A percentile compares a stretch with the other conserved stretches of the same genome.
These are phyloP conservation scores for Prosopocoilus inquinatus DNA, from an alignment of 2,888 invertebrate genomes.

Conservation along the genomic window DNA sequence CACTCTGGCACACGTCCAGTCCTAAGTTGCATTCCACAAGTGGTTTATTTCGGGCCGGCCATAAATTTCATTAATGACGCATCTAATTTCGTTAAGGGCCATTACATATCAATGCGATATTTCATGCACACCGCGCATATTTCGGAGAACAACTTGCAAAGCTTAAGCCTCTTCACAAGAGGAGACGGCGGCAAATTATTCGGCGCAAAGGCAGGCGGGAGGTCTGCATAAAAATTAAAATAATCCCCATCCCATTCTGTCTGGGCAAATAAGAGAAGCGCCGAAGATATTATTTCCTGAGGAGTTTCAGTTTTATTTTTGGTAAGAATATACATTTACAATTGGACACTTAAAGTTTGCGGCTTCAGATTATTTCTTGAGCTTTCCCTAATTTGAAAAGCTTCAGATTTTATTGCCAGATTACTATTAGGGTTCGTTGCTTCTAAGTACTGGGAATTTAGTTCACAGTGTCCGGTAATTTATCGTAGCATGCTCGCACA, in stretches of 20 bases:
- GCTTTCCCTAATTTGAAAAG: no score
- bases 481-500: not conserved
- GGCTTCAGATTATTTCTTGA: no score
- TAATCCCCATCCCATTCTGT: no score
- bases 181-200: conserved; percentile 2
- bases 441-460: no score
- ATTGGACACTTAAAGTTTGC: no score
- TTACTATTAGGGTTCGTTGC: no score
- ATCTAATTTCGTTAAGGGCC: conserved; percentile 21
- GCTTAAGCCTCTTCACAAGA: not conserved
- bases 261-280: no score
- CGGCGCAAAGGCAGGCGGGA: not conserved
- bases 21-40: conserved; percentile 16
- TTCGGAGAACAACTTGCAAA: not conserved
- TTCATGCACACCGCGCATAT: conserved; percentile 9
- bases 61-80: conserved; percentile 22
- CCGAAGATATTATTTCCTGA: no score
- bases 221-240: no score
- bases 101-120: conserved; percentile 20
- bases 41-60: conserved; percentile 19
- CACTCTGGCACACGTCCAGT: conserved; percentile 8
- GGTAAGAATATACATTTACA: no score
- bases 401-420: no score
- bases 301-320: no score
- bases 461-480: not conserved